Evolutionary conservation across 2,888 invertebrate genomes (phyloP).

Genomic region (Zygaena filipendulae): DNA sequence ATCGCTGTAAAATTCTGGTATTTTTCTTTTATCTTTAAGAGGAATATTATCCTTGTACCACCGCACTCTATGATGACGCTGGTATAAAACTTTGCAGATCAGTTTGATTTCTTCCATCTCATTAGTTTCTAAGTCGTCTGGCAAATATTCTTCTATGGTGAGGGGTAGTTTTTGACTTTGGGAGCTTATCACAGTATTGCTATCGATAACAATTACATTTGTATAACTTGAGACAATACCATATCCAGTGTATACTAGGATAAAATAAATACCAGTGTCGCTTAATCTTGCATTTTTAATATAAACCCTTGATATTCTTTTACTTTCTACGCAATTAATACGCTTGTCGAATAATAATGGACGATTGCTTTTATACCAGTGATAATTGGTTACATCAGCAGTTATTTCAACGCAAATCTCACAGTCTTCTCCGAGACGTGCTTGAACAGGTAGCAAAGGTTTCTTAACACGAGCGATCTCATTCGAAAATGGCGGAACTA

Average conservation of each 20-base stretch:
- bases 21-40: slow-evolving; percentile 10
- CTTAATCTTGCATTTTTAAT: slow-evolving; percentile 17
- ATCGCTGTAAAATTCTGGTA: slow-evolving; percentile 19
- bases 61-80: slow-evolving; percentile 16
- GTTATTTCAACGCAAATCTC: slow-evolving; percentile 18
- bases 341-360: slow-evolving; percentile 14
- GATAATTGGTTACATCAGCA: slow-evolving; percentile 8
- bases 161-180: slow-evolving; percentile 10
- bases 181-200: too few relatives aligned
- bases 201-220: slow-evolving; percentile 19
- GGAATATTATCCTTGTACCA: slow-evolving; percentile 18
- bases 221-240: slow-evolving; percentile 22
- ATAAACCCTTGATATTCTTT: slow-evolving; percentile 13
- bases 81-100: slow-evolving; percentile 17
- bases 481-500: slow-evolving; percentile 2
- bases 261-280: slow-evolving; percentile 25
- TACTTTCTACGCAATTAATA: slow-evolving; percentile 13
- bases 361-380: slow-evolving; percentile 24
- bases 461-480: slow-evolving; percentile 10
- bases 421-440: slow-evolving; percentile 17
- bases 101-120: slow-evolving; percentile 21
- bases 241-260: slow-evolving; percentile 18
- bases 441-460: slow-evolving; percentile 18
- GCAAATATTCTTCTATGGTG: slow-evolving; percentile 19
- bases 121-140: slow-evolving; percentile 19